phyloP scores from a whole-genome alignment of 2,797 vertebrate genomes.

The Lepus oiostolus region DNA sequence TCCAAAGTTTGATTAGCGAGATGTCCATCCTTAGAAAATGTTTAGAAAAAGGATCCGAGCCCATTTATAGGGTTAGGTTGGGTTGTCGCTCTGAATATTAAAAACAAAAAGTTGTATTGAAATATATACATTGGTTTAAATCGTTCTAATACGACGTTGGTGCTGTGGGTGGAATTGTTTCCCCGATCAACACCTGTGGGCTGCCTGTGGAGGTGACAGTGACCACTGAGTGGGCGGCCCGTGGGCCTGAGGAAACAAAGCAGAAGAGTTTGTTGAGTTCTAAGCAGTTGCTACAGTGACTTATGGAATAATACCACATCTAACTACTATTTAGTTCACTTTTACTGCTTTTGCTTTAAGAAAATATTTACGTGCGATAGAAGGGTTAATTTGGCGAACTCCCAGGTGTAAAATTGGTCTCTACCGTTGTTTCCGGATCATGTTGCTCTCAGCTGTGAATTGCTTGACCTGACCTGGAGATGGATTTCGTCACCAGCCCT shows the following conservation, averaged over 20 bases:
- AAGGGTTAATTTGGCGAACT: not conserved
- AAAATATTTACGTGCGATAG: not conserved
- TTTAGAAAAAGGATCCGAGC: not conserved
- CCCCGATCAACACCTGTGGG: too few species aligned
- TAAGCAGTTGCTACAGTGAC: too few species aligned
- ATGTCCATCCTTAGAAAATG: not conserved
- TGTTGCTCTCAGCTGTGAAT: too few species aligned
- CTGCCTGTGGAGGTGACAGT: rapidly evolving
- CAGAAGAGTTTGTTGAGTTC: not conserved
- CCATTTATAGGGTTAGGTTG: not conserved
- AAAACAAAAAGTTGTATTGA: not conserved
- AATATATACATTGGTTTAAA: not conserved
- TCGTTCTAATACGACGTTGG: not conserved
- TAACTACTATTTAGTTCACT: not conserved
- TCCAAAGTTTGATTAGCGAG: too few species aligned
- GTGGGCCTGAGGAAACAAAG: too few species aligned
- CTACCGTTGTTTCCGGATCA: not conserved
- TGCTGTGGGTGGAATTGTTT: not conserved
- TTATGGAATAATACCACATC: rapidly evolving
- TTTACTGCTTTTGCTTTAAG: not conserved
- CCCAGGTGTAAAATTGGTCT: not conserved
- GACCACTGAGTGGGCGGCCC: too few species aligned
- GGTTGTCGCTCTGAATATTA: not conserved
- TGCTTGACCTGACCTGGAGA: not conserved
- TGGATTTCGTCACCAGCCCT: too few species aligned